Evolutionary conservation across 1,140 invertebrate genomes (phyloP), one percentile per base, ranked within the genome.

Genomic region (Ips nitidus): DNA sequence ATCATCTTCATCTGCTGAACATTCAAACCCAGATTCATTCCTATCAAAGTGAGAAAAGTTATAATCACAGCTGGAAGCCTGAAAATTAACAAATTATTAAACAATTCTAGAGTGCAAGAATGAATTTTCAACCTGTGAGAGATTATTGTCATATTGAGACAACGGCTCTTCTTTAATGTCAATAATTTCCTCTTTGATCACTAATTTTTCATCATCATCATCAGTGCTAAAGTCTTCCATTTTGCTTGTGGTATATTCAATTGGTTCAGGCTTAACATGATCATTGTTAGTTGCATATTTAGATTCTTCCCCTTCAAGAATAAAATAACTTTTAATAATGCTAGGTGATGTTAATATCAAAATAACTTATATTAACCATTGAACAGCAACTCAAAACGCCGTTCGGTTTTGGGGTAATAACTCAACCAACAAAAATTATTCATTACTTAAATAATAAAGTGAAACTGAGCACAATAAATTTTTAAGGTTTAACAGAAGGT

Each of bases 41-140:
- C 81, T 82, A 68, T 84, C 83, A 62, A 89, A 89, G 75, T 88
- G 86, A 42, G 87, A 87, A 73, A 88, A 69, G 65, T 85, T 88
- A 76, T 88, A 88, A 76, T 88, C 87, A 80, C 86, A 88, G 56
- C 87, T 88, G 59, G 86, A 88, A 6, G 82, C 84, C 66, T 68
- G 41, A 5, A 43, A 61, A 45, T 63, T 85, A 83, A 4, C 84
- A 86, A 40, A 83, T 80, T 74, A 83, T 80, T 45, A 58, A 52
- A 7, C 40, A 52, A n/a, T 1, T 41, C 22, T 37, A 59, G 41
- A 41, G 39, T 8, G 8, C 3, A 6, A 59, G n/a, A 41, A 59
- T 22, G 22, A 55, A 2, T 57, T 3, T 47, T 47, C 41, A 57
- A 68, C 66, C 58, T 58, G 77, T 75, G 55, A 79, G 75, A 66